Percentiles rank a stretch among this genome's conserved stretches.
phyloP scores from a whole-genome alignment of 2,888 invertebrate genomes.

The Lasiommata megera region DNA sequence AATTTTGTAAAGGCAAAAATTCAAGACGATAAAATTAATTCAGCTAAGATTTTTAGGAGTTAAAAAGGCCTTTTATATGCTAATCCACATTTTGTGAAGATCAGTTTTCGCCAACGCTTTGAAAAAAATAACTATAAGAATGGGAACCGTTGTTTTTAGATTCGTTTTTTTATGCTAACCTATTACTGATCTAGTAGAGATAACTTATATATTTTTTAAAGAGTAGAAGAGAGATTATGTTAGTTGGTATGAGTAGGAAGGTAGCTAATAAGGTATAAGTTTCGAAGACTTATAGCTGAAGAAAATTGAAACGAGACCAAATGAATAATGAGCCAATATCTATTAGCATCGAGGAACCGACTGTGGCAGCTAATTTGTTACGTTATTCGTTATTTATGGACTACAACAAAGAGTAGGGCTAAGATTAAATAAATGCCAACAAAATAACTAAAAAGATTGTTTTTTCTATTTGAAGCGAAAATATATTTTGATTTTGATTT shows the following conservation, averaged over 20 bases:
- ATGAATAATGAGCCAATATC: slow-evolving; percentile 36
- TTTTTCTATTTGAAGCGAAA: neutral
- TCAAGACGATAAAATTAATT: slow-evolving; percentile 32
- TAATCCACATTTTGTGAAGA: slow-evolving; percentile 23
- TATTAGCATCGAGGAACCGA: slow-evolving; percentile 36
- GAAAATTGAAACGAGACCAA: slow-evolving; percentile 26
- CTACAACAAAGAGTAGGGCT: slow-evolving; percentile 27
- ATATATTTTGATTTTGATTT: no score
- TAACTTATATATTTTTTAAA: no score
- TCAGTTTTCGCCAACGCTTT: slow-evolving; percentile 7
- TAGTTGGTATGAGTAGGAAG: no score
- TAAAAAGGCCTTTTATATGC: slow-evolving; percentile 28
- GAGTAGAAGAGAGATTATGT: no score
- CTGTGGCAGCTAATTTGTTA: slow-evolving; percentile 38
- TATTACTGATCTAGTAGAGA: no score
- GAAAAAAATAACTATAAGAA: neutral
- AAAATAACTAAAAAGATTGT: slow-evolving; percentile 12
- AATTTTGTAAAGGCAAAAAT: slow-evolving; percentile 24
- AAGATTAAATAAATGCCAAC: slow-evolving; percentile 3
- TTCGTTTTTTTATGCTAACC: neutral
- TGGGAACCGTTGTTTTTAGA: neutral
- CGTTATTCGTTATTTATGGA: slow-evolving; percentile 31
- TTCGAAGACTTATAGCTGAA: slow-evolving; percentile 5
- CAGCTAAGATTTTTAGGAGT: slow-evolving; percentile 29
- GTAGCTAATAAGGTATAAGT: neutral